phyloP scores from a whole-genome alignment of 1,140 invertebrate species.

The Drosophila willistoni region DNA sequence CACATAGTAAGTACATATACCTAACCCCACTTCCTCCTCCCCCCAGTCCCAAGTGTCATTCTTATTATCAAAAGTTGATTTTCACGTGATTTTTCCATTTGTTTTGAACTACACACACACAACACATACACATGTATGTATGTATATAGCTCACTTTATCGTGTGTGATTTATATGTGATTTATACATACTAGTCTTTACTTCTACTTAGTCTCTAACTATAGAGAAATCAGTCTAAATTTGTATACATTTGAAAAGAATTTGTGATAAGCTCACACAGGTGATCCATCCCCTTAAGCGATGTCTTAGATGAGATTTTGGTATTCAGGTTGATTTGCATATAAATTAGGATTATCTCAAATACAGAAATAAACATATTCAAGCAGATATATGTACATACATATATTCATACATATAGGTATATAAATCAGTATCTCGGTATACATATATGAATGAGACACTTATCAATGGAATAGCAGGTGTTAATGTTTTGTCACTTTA shows the following conservation, averaged over 20 bases:
- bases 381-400: background rate
- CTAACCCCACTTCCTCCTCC: too few relatives aligned
- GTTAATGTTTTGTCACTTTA: background rate
- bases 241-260: background rate
- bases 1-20: slow-evolving; percentile 91
- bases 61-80: background rate
- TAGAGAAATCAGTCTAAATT: background rate
- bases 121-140: too few relatives aligned
- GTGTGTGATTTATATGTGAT: slow-evolving; percentile 51
- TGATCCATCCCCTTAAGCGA: background rate
- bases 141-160: slow-evolving; percentile 31
- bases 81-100: slow-evolving; percentile 31
- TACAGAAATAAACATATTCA: slow-evolving; percentile 2
- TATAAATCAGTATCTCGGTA: too few relatives aligned
- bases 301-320: background rate
- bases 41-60: background rate
- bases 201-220: too few relatives aligned
- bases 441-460: too few relatives aligned
- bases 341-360: slow-evolving; percentile 11
- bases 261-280: background rate
- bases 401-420: background rate
- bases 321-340: slow-evolving; percentile 5
- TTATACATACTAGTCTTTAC: slow-evolving; percentile 10
- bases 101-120: too few relatives aligned
- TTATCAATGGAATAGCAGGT: background rate